These are phyloP conservation scores for Podarcis muralis DNA, from an alignment of 2,113 vertebrate genomes.

Conservation along the genomic window DNA sequence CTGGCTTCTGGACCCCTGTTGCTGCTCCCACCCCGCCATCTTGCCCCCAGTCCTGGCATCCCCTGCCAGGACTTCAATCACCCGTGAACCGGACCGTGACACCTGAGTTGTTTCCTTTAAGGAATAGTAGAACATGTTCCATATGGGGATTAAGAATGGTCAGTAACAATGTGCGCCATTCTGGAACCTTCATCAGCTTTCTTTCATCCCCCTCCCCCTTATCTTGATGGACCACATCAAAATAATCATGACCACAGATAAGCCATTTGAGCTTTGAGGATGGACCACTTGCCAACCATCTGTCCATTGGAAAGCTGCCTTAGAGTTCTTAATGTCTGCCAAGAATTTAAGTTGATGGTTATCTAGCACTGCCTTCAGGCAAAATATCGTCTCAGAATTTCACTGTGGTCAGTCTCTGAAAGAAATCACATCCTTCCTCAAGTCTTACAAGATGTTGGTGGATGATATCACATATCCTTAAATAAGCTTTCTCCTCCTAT, in stretches of 20 bases:
- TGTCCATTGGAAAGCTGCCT: conserved; percentile 23
- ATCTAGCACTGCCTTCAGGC: conserved; percentile 1
- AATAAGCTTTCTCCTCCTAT: neutral
- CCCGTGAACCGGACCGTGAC: too few species aligned
- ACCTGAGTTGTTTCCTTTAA: neutral
- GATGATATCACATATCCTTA: neutral
- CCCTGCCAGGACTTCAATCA: too few species aligned
- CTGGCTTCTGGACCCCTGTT: too few species aligned
- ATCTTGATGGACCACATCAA: conserved; percentile 17
- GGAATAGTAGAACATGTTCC: neutral
- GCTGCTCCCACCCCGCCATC: too few species aligned
- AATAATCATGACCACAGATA: conserved; percentile 33
- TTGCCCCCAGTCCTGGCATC: too few species aligned
- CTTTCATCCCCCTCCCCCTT: neutral
- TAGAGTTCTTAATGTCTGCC: neutral
- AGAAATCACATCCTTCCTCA: neutral
- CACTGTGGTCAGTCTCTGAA: neutral
- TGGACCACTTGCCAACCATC: conserved; percentile 29
- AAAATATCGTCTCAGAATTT: neutral
- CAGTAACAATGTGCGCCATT: neutral
- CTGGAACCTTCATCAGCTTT: neutral
- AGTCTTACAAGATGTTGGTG: neutral
- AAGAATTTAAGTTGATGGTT: conserved; percentile 12
- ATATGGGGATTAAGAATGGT: neutral
- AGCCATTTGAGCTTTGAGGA: conserved; percentile 23